Evolutionary conservation across 2,113 vertebrate genomes (phyloP).

Genomic region (Phrynosoma platyrhinos): DNA sequence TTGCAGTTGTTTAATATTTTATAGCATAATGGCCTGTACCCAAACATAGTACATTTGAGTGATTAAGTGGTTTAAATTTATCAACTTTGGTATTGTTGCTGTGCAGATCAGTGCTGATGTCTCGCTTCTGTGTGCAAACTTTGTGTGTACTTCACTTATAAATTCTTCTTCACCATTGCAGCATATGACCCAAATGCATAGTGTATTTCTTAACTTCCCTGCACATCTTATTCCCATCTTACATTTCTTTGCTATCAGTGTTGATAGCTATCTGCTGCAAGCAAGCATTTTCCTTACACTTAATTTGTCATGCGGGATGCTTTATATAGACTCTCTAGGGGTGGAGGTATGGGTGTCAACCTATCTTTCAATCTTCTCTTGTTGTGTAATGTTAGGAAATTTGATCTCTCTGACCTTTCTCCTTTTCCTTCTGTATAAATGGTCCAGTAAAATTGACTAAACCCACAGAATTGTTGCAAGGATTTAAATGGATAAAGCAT

Average conservation of each 20-base stretch:
- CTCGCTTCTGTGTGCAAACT: conserved; percentile 15
- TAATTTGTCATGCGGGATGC: conserved; percentile 19
- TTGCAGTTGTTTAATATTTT: not conserved
- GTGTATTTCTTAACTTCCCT: not conserved
- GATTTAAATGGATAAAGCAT: conserved; percentile 1
- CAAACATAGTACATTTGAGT: not conserved
- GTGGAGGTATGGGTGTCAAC: not conserved
- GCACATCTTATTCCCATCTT: not conserved
- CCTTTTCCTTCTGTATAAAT: not conserved
- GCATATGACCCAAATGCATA: conserved; percentile 22
- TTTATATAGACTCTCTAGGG: conserved; percentile 25
- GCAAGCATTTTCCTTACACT: conserved; percentile 14
- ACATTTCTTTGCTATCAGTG: conserved; percentile 27
- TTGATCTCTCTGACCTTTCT: conserved; percentile 9
- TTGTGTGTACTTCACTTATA: conserved; percentile 26
- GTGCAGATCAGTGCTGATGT: not conserved
- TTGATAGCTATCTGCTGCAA: conserved; percentile 33
- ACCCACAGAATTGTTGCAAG: not conserved
- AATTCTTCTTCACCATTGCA: conserved; percentile 29
- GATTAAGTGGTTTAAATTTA: conserved; percentile 1
- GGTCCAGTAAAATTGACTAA: not conserved
- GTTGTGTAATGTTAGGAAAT: conserved; percentile 38
- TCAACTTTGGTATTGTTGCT: not conserved
- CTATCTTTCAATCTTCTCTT: conserved; percentile 23
- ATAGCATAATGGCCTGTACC: not conserved